Evolutionary conservation across 2,113 vertebrate genomes (phyloP), one percentile per base, ranked within the genome.

Genomic region (Syngnathus typhle): DNA sequence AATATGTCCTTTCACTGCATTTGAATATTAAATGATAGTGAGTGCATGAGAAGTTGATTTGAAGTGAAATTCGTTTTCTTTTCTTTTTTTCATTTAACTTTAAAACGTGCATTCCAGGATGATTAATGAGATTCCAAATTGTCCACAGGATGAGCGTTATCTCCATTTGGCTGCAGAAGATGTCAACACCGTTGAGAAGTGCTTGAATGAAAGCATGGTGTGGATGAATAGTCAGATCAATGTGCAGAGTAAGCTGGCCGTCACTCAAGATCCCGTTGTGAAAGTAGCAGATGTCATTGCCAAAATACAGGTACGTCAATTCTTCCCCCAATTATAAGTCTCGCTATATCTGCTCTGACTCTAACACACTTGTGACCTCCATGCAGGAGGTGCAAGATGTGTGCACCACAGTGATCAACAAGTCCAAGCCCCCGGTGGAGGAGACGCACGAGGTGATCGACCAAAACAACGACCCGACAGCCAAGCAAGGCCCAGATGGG

Each of bases 181-280:
- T 73, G 91, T 96, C 82, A 89, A 89, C 63, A 87, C 86, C 21
- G 93, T 95, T 75, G 96, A 98, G 85, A 94, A 94, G 83, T 91
- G 79, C 56, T 90, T 94, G 46, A 92, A 49, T 62, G 94, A 96
- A 60, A 89, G 89, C 74, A 95, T 96, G 94, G 91, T 75, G 64
- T 98, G 96, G 96, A 89, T 98, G 89, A 96, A 95, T 76, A 89
- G 87, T 84, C 94, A 90, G 84, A 96, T 98, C 92, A 96, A 95
- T 19, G 91, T 92, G 37, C 96, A 98, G 78, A 94, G 92, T 80
- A 96, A 95, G 82, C 84, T 94, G 60, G 84, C 85, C 70, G 80
- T 94, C 67, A 92, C 93, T 81, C 95, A 96, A 85, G 94, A 96
- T 74, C 95, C 95, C 46, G 76, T 93, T 60, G 93, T 98, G 64